A percentile compares a stretch with the other conserved stretches of the same genome.
These are phyloP conservation scores for Pyralis farinalis DNA, from an alignment of 2,888 invertebrate species.

Conservation along the genomic window DNA sequence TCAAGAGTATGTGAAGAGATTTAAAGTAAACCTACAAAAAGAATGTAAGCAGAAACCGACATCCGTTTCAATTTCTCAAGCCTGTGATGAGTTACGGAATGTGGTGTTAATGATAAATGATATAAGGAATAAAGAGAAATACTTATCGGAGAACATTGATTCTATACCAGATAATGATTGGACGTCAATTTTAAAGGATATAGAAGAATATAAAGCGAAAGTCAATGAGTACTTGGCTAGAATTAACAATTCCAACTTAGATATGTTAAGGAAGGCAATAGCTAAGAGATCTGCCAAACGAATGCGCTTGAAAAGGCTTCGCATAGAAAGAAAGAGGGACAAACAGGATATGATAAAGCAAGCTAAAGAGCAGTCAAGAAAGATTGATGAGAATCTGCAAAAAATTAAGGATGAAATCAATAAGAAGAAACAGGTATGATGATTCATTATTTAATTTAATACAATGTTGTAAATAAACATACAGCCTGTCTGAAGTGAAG, in stretches of 20 bases:
- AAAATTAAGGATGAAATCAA: conserved; percentile 83
- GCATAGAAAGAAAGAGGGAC: conserved; percentile 45
- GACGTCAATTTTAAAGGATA: conserved; percentile 69
- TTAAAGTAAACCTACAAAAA: conserved; percentile 27
- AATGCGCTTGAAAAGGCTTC: conserved; percentile 63
- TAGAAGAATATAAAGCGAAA: conserved; percentile 67
- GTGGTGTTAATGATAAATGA: conserved; percentile 35
- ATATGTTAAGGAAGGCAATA: conserved; percentile 57
- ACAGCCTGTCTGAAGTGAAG: too few relatives aligned
- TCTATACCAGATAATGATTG: conserved; percentile 77
- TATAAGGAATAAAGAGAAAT: conserved; percentile 47
- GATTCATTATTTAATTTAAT: too few relatives aligned
- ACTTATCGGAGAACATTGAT: conserved; percentile 61
- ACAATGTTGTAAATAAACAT: too few relatives aligned
- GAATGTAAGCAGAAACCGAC: conserved; percentile 15
- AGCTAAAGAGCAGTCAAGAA: conserved; percentile 74
- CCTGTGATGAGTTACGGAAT: conserved; percentile 34
- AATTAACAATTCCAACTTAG: conserved; percentile 60
- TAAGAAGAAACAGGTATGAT: conserved; percentile 78
- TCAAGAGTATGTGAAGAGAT: conserved; percentile 44
- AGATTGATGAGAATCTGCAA: conserved; percentile 85
- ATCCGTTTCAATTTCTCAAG: conserved; percentile 34
- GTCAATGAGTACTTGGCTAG: conserved; percentile 57
- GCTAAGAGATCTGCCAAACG: conserved; percentile 70
- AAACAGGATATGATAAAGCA: conserved; percentile 57